These are phyloP conservation scores for Cydia strobilella DNA, from an alignment of 1,140 invertebrate species.

Conservation along the genomic window DNA sequence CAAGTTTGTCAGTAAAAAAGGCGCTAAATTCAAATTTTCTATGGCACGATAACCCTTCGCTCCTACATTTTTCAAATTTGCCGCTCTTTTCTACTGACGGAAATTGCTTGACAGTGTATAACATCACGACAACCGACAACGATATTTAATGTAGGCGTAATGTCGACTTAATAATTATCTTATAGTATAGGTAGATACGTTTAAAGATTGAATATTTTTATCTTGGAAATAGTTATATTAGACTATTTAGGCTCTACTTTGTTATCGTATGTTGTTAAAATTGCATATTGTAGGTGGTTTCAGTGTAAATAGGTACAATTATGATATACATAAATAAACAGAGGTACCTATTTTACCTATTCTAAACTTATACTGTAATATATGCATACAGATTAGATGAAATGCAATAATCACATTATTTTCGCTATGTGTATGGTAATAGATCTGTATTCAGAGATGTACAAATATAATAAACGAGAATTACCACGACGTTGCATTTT, in stretches of 20 bases:
- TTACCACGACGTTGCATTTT: background rate
- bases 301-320: conserved; percentile 60
- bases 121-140: conserved; percentile 9
- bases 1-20: no score
- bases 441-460: conserved; percentile 26
- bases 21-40: no score
- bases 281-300: conserved; percentile 65
- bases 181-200: conserved; percentile 17
- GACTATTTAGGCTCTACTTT: conserved; percentile 59
- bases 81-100: no score
- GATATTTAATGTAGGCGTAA: conserved; percentile 11
- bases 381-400: conserved; percentile 27
- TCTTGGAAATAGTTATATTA: conserved; percentile 39
- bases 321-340: conserved; percentile 43
- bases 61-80: no score
- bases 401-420: conserved; percentile 30
- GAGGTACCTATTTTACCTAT: conserved; percentile 48
- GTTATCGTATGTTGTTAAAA: conserved; percentile 61
- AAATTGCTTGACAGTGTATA: no score
- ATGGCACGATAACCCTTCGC: no score
- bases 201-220: conserved; percentile 30
- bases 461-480: conserved; percentile 31
- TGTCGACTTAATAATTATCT: conserved; percentile 25
- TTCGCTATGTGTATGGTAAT: conserved; percentile 31
- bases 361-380: conserved; percentile 22